Base-by-base conservation (phyloP, 2,888 invertebrate genomes). In the Pemphredon lugubris region DNA sequence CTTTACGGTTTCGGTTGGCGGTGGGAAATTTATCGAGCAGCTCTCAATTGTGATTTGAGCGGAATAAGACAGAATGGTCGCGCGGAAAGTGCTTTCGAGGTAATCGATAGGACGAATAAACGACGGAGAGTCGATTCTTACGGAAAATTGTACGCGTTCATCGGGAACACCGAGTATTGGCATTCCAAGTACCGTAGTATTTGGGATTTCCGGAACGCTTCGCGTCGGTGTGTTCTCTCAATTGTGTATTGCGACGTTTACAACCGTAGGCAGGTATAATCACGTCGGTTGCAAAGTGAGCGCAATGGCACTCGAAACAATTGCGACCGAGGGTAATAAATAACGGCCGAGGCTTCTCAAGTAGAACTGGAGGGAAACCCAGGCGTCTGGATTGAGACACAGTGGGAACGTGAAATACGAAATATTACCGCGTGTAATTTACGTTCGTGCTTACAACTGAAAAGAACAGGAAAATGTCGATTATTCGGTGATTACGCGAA, bases 381-480 rank as follows among this genome's bases (percentile, higher is more conserved):
- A 37, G 32, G 58, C 42, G n/a, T 39, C 32, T 7, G 11, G 4
- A 34, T 34, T 3, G 34, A 34, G 7, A 2, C 21, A n/a, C n/a
- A n/a, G n/a, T 14, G 3, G 20, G 55, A 51, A 68, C 67, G 51
- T 57, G 51, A 55, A 55, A 44, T 32, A 30, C 37, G 57, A 65
- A 57, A 51, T 68, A 68, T 68, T 21, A 18, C 42, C 14, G 18
- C 42, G 14, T 42, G n/a, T n/a, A n/a, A n/a, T n/a, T 39, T 39
- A 5, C 5, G 7, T n/a, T 39, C 13, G 30, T 9, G 30, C 39
- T 39, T 39, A 14, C 5, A 9, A 4, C 0, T 5, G 39, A 42
- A 3, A 3, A 5, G 42, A 42, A 14, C 42, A 7, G 14, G 18
- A 3, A 42, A 6, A n/a, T 34, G 1, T 2, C n/a, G n/a, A n/a